Evolutionary conservation across 2,113 vertebrate species (phyloP).

Genomic region (Phocoena sinus): DNA sequence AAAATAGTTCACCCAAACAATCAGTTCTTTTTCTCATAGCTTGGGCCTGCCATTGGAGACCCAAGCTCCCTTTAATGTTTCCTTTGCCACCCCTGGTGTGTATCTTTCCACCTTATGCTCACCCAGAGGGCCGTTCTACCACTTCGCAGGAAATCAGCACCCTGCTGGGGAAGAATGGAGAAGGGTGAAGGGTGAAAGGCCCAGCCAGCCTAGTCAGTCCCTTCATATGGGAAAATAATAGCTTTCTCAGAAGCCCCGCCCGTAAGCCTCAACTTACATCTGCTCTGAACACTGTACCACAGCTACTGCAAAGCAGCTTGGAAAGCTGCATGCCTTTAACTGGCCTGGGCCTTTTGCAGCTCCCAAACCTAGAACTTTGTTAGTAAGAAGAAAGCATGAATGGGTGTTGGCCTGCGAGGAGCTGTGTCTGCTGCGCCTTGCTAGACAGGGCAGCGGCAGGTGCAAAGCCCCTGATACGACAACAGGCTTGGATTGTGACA

Average conservation of each 20-base stretch:
- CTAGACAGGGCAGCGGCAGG: background rate
- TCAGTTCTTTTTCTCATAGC: background rate
- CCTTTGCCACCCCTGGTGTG: background rate
- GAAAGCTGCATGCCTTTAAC: background rate
- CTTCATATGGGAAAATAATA: background rate
- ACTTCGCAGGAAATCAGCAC: background rate
- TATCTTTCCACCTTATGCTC: background rate
- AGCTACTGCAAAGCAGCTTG: background rate
- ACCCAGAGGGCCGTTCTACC: background rate
- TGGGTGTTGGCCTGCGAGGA: accelerated
- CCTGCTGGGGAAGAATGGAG: no score
- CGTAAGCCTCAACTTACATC: background rate
- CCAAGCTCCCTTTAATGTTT: background rate
- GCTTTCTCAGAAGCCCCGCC: background rate
- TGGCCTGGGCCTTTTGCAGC: background rate
- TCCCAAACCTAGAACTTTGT: background rate
- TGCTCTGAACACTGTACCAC: background rate
- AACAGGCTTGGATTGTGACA: background rate
- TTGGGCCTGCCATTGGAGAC: background rate
- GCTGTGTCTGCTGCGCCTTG: background rate
- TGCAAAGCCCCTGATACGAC: background rate
- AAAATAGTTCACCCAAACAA: background rate
- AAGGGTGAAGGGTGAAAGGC: background rate
- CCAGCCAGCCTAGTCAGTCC: background rate
- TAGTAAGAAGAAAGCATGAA: background rate